Evolutionary conservation across 2,113 vertebrate genomes (phyloP).

Genomic region (Aphyosemion australe): DNA sequence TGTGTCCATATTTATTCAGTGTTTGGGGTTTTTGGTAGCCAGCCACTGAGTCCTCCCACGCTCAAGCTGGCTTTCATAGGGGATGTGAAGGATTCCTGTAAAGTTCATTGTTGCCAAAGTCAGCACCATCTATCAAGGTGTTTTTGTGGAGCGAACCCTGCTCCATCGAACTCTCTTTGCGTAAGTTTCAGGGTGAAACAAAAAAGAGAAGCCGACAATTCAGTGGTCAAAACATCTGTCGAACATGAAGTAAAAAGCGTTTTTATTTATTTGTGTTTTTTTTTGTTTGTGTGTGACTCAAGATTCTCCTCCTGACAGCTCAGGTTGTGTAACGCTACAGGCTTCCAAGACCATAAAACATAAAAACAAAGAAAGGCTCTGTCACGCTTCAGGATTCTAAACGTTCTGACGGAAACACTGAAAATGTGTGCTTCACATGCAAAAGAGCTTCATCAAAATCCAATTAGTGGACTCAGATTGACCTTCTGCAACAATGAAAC

Average conservation of each 20-base stretch:
- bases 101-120: slow-evolving; percentile 12
- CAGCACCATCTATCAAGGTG: slow-evolving; percentile 22
- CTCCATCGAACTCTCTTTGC: slow-evolving; percentile 12
- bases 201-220: slow-evolving; percentile 1
- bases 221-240: slow-evolving; percentile 31
- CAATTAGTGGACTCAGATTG: not conserved
- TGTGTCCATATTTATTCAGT: slow-evolving; percentile 10
- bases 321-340: slow-evolving; percentile 18
- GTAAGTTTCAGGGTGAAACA: not conserved
- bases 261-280: slow-evolving; percentile 1
- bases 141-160: slow-evolving; percentile 20
- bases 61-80: not conserved
- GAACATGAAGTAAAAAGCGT: not conserved
- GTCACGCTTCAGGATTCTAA: slow-evolving; percentile 20
- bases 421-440: not conserved
- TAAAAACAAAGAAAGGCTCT: slow-evolving; percentile 4
- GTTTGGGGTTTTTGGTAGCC: slow-evolving; percentile 21
- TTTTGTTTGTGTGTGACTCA: slow-evolving; percentile 19
- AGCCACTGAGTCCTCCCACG: slow-evolving; percentile 19
- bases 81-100: slow-evolving; percentile 21
- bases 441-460: not conserved
- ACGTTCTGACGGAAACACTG: not conserved
- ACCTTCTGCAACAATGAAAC: not conserved
- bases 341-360: slow-evolving; percentile 10
- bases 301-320: not conserved